Percentiles rank a stretch among this genome's conserved stretches.
Conservation (phyloP, 35 echinoderm and acorn worm species). For the Diadema setosum region DNA sequence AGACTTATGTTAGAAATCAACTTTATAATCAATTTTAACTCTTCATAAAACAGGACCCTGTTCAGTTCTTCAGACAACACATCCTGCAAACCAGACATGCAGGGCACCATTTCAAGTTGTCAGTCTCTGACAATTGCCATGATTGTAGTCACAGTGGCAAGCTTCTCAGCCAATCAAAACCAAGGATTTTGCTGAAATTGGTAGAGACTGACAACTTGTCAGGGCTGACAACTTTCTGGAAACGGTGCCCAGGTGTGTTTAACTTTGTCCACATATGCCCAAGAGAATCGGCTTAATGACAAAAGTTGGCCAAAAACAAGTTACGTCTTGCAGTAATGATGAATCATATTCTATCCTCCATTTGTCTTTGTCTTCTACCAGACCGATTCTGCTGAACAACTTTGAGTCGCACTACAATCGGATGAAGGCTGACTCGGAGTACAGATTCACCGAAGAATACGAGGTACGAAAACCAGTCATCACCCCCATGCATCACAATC, state of each 20-base stretch:
- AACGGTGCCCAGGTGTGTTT: not conserved
- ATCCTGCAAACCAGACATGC: too few species aligned
- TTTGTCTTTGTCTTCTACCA: not conserved
- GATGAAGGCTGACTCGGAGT: slow-evolving; percentile 75
- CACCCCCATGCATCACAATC: not conserved
- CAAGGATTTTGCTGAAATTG: too few species aligned
- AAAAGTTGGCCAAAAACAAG: not conserved
- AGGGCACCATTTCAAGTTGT: too few species aligned
- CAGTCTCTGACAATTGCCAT: too few species aligned
- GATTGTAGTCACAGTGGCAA: too few species aligned
- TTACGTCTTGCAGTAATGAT: not conserved
- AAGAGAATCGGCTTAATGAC: not conserved
- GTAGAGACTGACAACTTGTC: not conserved
- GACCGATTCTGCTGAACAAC: slow-evolving; percentile 16
- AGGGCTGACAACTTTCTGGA: not conserved
- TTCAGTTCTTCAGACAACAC: too few species aligned
- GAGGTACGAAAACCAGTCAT: slow-evolving; percentile 17
- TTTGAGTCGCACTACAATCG: slow-evolving; percentile 20
- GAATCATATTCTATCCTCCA: not conserved
- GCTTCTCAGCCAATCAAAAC: too few species aligned
- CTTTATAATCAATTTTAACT: too few species aligned
- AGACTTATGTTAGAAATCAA: too few species aligned
- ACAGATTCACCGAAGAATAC: slow-evolving; percentile 77
- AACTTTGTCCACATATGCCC: not conserved
- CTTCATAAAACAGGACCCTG: too few species aligned